Base-by-base conservation (phyloP, 2,113 vertebrate genomes). In the Eupsittula cactorum region DNA sequence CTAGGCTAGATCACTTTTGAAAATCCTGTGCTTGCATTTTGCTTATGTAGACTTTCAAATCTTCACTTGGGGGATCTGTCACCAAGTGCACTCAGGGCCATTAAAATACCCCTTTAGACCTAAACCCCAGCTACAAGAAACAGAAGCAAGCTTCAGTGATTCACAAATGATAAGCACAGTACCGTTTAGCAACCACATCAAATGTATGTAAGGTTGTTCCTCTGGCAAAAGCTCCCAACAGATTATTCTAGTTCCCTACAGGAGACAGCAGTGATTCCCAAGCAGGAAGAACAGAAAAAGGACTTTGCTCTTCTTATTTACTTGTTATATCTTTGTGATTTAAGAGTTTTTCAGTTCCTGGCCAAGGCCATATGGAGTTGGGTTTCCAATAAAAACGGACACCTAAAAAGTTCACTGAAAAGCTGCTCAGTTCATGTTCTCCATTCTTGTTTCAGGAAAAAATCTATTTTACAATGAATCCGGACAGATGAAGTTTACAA, bases 81-180 rank as follows among this genome's bases (percentile, higher is more conserved):
- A 21, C 24, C 6, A 37, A 65, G 19, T 18, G 17, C 29, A 35
- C 15, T 28, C 7, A 27, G 33, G 39, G 35, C 42, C 20, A 44
- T 81, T 88, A 92, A 86, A 95, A 93, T 59, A 94, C 74, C 68
- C 28, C 41, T 93, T 84, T 63, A 13, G 12, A 73, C 50, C 44
- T 17, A 37, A 94, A 90, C 46, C 42, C 8, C 39, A 92, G 31
- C 25, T 77, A 59, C 27, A 62, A 62, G 68, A 35, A 92, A 85
- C 13, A 93, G 82, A 88, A 60, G 57, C 50, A 86, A 67, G 60
- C 55, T 89, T 52, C 60, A 79, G 13, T 63, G 79, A 83, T 89
- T 75, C 59, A 90, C 68, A 86, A 81, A 84, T 76, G 42, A 73
- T 83, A 91, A 89, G 20, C 16, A 12, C 16, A n/a, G 71, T n/a